Percentiles rank a stretch among this genome's conserved stretches.
phyloP scores from a whole-genome alignment of 1,140 invertebrate genomes.

The Cherax destructor region DNA sequence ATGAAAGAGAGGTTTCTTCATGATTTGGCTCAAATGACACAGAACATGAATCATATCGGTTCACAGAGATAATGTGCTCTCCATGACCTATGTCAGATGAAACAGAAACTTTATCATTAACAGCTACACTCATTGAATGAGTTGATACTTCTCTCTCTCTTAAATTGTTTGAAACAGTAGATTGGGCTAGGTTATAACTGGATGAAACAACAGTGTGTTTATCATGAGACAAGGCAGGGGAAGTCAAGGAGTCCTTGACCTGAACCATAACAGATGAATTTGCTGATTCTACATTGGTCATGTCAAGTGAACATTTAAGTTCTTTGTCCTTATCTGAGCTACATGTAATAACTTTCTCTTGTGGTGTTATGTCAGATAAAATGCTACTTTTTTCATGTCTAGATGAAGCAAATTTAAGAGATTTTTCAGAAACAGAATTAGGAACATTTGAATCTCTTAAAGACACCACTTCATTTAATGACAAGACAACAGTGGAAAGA shows the following conservation, averaged over 20 bases:
- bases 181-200: neutral
- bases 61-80: neutral
- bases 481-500: neutral
- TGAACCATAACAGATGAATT: neutral
- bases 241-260: neutral
- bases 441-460: neutral
- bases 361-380: neutral
- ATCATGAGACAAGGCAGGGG: too few relatives aligned
- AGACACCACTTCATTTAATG: neutral
- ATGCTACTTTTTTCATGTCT: neutral
- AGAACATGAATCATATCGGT: neutral
- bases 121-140: neutral
- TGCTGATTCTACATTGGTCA: neutral
- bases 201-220: too few relatives aligned
- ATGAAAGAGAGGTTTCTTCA: neutral
- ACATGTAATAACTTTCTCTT: neutral
- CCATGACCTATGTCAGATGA: neutral
- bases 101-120: neutral
- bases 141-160: neutral
- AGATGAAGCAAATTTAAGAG: neutral
- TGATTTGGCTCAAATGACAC: neutral
- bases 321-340: neutral
- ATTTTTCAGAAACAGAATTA: neutral
- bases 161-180: neutral
- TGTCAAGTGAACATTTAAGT: neutral